Evolutionary conservation across 2,888 invertebrate genomes (phyloP).

Genomic region (Drosophila tripunctata): DNA sequence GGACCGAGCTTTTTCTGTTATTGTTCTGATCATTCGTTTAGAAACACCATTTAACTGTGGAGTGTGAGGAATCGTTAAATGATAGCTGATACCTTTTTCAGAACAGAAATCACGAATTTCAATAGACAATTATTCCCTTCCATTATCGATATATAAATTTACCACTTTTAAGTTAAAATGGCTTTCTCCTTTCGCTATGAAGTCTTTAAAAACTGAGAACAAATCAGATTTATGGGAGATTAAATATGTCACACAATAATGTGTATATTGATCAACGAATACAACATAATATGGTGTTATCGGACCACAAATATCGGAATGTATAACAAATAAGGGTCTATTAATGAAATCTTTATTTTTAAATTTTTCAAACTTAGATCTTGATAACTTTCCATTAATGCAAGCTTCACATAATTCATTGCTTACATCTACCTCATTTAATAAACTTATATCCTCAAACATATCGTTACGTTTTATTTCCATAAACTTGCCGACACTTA

Average conservation of each 20-base stretch:
- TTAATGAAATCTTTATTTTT: not conserved
- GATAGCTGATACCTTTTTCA: conserved; percentile 11
- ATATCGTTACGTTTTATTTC: not conserved
- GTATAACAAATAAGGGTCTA: not conserved
- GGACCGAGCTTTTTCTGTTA: conserved; percentile 14
- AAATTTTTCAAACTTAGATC: not conserved
- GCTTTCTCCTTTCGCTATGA: not conserved
- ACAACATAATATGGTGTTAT: conserved; percentile 8
- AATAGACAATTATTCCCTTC: conserved; percentile 8
- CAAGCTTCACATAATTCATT: not conserved
- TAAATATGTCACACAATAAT: conserved; percentile 12
- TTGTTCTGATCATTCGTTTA: conserved; percentile 18
- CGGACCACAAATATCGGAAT: not conserved
- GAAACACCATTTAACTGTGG: conserved; percentile 16
- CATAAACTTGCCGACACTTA: not conserved
- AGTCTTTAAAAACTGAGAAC: conserved; percentile 8
- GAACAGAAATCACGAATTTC: conserved; percentile 2
- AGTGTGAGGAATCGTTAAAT: conserved; percentile 25
- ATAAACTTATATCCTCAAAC: not conserved
- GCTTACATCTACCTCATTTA: not conserved
- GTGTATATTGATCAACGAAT: conserved; percentile 13
- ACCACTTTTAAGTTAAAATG: not conserved
- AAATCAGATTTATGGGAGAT: conserved; percentile 11
- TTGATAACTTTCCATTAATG: not conserved
- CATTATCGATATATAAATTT: not conserved